Evolutionary conservation across 1,140 invertebrate genomes (phyloP).

Genomic region (Drosophila pallidifrons): DNA sequence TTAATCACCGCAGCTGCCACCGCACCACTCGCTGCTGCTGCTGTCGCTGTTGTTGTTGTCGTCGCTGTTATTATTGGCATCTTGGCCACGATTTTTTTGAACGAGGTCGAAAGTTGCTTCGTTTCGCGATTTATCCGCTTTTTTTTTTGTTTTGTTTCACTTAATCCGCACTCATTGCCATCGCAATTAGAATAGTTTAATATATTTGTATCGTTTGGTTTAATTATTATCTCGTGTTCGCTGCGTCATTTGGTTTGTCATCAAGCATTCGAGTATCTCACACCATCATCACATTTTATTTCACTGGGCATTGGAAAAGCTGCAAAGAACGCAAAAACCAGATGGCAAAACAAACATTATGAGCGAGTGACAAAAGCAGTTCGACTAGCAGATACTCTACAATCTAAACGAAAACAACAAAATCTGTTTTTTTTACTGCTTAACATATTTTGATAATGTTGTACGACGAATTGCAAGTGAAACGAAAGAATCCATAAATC

Average conservation of each 20-base stretch:
- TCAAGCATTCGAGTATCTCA: conserved; percentile 16
- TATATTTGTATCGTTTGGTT: conserved; percentile 24
- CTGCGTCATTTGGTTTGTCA: conserved; percentile 30
- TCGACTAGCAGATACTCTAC: conserved; percentile 5
- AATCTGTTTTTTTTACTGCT: too few species aligned
- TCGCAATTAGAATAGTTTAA: conserved; percentile 22
- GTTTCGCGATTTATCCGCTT: not conserved
- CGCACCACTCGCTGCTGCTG: conserved; percentile 1
- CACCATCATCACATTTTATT: conserved; percentile 22
- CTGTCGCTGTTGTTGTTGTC: conserved; percentile 16
- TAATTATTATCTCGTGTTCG: conserved; percentile 43
- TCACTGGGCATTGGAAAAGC: conserved; percentile 28
- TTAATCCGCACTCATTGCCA: conserved; percentile 35
- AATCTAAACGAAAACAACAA: not conserved
- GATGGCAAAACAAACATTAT: conserved; percentile 1
- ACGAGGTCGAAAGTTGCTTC: conserved; percentile 37
- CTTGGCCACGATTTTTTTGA: conserved; percentile 23
- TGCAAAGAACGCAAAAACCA: conserved; percentile 29
- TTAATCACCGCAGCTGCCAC: conserved; percentile 21
- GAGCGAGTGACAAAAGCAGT: not conserved
- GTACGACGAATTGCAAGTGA: too few species aligned
- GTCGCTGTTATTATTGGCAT: conserved; percentile 52
- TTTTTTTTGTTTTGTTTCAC: not conserved
- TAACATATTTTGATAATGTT: too few species aligned
- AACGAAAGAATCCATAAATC: too few species aligned